Percentiles rank a stretch among this genome's conserved stretches.
These are phyloP conservation scores for Antheraea yamamai DNA, from an alignment of 2,888 invertebrate genomes.

Conservation along the genomic window DNA sequence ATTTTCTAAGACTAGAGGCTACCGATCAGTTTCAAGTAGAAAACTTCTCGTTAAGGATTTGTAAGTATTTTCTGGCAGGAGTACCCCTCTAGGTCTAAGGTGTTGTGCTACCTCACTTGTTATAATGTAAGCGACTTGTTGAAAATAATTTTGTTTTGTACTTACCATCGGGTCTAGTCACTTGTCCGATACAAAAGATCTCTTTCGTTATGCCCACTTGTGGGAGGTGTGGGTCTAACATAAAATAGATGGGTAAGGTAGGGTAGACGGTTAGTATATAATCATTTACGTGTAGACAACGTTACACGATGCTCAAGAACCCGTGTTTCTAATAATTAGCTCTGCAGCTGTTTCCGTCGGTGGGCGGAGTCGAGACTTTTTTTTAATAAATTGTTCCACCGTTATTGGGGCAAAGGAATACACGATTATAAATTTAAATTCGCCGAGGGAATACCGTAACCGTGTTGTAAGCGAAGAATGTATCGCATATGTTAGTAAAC, in stretches of 20 bases:
- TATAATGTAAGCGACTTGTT: no score
- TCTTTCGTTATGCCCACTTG: neutral
- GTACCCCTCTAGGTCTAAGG: no score
- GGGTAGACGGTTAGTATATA: constrained; percentile 43
- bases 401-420: constrained; percentile 71
- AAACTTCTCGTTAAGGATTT: no score
- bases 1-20: no score
- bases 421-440: constrained; percentile 79
- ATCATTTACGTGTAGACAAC: constrained; percentile 28
- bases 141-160: no score
- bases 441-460: constrained; percentile 67
- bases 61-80: no score
- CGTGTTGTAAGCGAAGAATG: constrained; percentile 71
- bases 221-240: neutral
- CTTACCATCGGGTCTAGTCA: no score
- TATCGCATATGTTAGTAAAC: constrained; percentile 69
- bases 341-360: constrained; percentile 79
- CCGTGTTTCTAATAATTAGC: constrained; percentile 75
- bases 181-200: neutral
- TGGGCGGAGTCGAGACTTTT: constrained; percentile 68
- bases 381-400: constrained; percentile 67
- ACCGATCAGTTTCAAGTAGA: no score
- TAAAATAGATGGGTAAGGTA: neutral
- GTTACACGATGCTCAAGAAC: constrained; percentile 60
- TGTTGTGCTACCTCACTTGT: no score